A percentile compares a stretch with the other conserved stretches of the same genome.
These are phyloP conservation scores for Schrankia costaestrigalis DNA, from an alignment of 2,888 invertebrate genomes.

Conservation along the genomic window DNA sequence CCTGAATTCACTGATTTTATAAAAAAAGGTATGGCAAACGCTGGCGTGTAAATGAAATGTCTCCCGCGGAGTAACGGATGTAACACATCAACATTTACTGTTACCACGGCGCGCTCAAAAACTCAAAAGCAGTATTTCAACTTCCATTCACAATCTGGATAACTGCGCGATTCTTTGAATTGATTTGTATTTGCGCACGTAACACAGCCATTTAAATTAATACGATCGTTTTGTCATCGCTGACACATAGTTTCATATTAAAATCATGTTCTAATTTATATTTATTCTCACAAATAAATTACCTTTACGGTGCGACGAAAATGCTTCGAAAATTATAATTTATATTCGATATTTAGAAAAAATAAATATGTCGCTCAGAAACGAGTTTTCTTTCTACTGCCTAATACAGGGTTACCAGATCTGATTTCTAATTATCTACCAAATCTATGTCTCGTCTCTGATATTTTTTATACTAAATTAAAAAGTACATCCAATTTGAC, in stretches of 20 bases:
- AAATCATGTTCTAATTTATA: no score
- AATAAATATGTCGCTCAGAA: constrained; percentile 36
- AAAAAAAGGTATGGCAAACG: constrained; percentile 7
- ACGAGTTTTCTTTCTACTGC: constrained; percentile 35
- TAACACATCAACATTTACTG: constrained; percentile 57
- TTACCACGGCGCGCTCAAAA: constrained; percentile 45
- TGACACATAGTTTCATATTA: no score
- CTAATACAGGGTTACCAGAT: constrained; percentile 32
- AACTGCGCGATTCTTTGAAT: constrained; percentile 36
- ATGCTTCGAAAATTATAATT: constrained; percentile 19
- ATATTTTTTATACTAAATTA: no score
- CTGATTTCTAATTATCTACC: no score
- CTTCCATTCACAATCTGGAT: constrained; percentile 47
- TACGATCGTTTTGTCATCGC: no score
- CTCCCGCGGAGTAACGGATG: constrained; percentile 62
- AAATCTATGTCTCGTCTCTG: no score
- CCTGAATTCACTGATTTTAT: constrained; percentile 25
- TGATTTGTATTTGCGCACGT: constrained; percentile 30
- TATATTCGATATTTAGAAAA: constrained; percentile 18
- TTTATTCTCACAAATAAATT: constrained; percentile 15
- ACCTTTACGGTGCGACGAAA: constrained; percentile 24
- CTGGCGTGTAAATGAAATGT: constrained; percentile 20
- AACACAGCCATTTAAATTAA: constrained; percentile 9
- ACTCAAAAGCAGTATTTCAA: constrained; percentile 54
- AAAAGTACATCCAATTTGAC: no score